Percentiles rank a stretch among this genome's conserved stretches.
Conservation (phyloP, 2,888 invertebrate species). For the Drosophila leonis region DNA sequence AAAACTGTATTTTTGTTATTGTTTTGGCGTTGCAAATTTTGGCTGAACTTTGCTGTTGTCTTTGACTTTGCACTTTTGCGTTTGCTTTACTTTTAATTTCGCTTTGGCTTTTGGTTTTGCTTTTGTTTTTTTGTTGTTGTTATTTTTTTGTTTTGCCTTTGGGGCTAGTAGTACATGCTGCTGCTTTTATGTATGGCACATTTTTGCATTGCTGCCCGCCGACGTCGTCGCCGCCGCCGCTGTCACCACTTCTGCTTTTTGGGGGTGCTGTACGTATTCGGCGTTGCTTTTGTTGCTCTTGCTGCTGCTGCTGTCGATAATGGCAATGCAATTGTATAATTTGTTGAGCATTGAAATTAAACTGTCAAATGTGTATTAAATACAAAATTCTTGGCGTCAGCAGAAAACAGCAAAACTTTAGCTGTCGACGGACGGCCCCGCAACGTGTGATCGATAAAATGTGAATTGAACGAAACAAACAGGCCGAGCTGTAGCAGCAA, state of each 20-base stretch:
- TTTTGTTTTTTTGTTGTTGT: background rate
- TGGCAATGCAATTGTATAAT: slow-evolving; percentile 76
- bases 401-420: slow-evolving; percentile 34
- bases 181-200: slow-evolving; percentile 57
- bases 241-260: slow-evolving; percentile 51
- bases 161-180: slow-evolving; percentile 31
- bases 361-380: slow-evolving; percentile 47
- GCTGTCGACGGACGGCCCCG: slow-evolving; percentile 31
- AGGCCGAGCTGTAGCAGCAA: slow-evolving; percentile 26
- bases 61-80: slow-evolving; percentile 52
- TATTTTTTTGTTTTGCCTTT: background rate
- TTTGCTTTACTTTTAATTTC: slow-evolving; percentile 23
- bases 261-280: slow-evolving; percentile 72
- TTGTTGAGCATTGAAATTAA: slow-evolving; percentile 62
- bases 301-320: slow-evolving; percentile 34
- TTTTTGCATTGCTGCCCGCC: slow-evolving; percentile 46
- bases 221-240: slow-evolving; percentile 24
- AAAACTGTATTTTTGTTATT: slow-evolving; percentile 29
- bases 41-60: slow-evolving; percentile 43
- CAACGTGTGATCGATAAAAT: slow-evolving; percentile 70
- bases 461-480: slow-evolving; percentile 39
- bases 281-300: slow-evolving; percentile 13
- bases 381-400: slow-evolving; percentile 41
- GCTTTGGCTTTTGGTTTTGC: slow-evolving; percentile 14
- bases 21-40: slow-evolving; percentile 18